phyloP scores from a whole-genome alignment of 2,113 vertebrate genomes.

The Spizaetus ornatus region DNA sequence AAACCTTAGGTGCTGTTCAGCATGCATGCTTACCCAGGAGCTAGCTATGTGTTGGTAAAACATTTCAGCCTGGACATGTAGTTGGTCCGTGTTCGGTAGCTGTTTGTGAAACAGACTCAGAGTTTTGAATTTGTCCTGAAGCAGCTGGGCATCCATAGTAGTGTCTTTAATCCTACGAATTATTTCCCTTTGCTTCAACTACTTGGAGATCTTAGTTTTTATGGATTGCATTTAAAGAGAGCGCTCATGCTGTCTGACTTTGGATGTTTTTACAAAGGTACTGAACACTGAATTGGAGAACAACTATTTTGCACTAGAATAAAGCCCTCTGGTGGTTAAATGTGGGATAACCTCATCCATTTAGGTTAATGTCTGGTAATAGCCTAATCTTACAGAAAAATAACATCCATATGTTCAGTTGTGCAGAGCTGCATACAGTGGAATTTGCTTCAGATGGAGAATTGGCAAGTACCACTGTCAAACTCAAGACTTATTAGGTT shows the following conservation, averaged over 20 bases:
- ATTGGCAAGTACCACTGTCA: background rate
- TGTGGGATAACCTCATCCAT: background rate
- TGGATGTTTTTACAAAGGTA: background rate
- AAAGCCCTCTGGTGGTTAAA: conserved; percentile 11
- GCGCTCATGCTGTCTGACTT: accelerated
- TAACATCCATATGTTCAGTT: background rate
- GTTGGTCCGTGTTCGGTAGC: background rate
- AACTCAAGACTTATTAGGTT: background rate
- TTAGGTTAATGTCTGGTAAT: background rate
- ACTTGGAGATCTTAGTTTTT: background rate
- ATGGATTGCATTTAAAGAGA: background rate
- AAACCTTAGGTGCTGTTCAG: background rate
- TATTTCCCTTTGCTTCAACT: background rate
- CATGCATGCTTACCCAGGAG: accelerated
- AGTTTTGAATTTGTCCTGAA: background rate
- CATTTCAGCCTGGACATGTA: background rate
- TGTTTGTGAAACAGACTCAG: background rate
- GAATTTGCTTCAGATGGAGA: background rate
- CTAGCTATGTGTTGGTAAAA: background rate
- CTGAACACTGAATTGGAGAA: background rate
- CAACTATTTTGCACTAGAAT: accelerated
- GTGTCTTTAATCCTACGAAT: background rate
- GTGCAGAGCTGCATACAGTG: background rate
- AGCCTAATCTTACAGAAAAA: background rate
- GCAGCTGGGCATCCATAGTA: background rate